phyloP scores from a whole-genome alignment of 2,113 vertebrate species.

The Cyprinus carpio region DNA sequence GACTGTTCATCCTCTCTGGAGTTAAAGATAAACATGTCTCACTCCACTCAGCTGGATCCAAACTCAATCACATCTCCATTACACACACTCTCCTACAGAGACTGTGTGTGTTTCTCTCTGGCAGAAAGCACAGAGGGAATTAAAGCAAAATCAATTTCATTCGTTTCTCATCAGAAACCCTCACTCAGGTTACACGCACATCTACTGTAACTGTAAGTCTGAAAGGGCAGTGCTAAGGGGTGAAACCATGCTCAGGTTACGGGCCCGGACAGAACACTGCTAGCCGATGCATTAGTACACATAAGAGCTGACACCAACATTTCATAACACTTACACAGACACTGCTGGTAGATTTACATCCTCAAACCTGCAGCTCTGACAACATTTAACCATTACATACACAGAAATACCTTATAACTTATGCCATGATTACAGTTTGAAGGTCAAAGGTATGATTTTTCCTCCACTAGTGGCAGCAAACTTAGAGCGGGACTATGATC shows the following conservation, averaged over 20 bases:
- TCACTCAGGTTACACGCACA: conserved; percentile 24
- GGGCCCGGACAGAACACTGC: background rate
- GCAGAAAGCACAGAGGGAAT: conserved; percentile 25
- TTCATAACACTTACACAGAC: background rate
- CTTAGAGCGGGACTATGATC: background rate
- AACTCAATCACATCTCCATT: conserved; percentile 35
- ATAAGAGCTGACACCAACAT: background rate
- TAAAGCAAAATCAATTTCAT: conserved; percentile 20
- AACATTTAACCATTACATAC: background rate
- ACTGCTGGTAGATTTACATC: background rate
- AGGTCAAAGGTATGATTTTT: background rate
- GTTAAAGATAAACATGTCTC: conserved; percentile 2
- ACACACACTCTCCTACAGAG: background rate
- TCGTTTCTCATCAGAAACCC: background rate
- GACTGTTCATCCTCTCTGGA: background rate
- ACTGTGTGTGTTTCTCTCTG: background rate
- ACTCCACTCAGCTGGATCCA: background rate
- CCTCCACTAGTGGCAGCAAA: background rate
- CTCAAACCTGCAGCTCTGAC: background rate
- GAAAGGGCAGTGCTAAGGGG: background rate
- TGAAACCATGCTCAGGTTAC: conserved; percentile 13
- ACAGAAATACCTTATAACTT: background rate
- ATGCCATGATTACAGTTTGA: background rate
- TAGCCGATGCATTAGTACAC: background rate
- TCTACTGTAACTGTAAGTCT: conserved; percentile 7